Percentiles rank a stretch among this genome's conserved stretches.
Conservation (phyloP, 1,140 invertebrate species). For the Cotesia chilonis region DNA sequence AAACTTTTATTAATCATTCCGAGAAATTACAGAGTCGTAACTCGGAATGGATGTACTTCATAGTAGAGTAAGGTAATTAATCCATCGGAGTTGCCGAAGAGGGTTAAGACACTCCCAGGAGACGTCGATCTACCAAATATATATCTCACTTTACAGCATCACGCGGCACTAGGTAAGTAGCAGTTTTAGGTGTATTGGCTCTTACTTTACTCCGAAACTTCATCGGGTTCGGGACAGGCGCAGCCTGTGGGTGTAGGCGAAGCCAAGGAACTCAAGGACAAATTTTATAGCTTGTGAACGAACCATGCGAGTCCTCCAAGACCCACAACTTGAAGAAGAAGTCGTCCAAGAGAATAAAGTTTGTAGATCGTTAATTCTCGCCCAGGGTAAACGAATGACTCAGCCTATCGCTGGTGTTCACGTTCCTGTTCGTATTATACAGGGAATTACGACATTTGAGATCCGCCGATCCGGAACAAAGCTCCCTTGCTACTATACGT, state of each 20-base stretch:
- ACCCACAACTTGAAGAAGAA: no score
- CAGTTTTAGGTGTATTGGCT: conserved; percentile 25
- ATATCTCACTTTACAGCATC: conserved; percentile 26
- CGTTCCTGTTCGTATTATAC: no score
- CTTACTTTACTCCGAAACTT: conserved; percentile 31
- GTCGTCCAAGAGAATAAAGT: conserved; percentile 22
- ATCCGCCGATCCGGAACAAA: conserved; percentile 25
- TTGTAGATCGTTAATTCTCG: conserved; percentile 39
- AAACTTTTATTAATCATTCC: conserved; percentile 15
- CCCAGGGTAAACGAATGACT: conserved; percentile 34
- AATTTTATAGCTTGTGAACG: conserved; percentile 31
- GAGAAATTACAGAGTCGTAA: conserved; percentile 1
- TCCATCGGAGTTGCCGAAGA: conserved; percentile 31
- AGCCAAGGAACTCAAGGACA: conserved; percentile 16
- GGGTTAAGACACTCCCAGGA: conserved; percentile 37
- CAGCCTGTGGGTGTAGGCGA: no score
- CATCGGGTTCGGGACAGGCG: no score
- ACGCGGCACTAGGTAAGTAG: no score
- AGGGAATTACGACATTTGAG: conserved; percentile 24
- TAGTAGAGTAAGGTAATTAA: conserved; percentile 35
- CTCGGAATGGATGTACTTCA: conserved; percentile 19
- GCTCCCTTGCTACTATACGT: neutral
- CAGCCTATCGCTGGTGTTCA: conserved; percentile 18
- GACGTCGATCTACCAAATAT: conserved; percentile 38
- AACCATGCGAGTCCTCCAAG: conserved; percentile 36